phyloP scores from a whole-genome alignment of 2,797 vertebrate genomes.

The Falco rusticolus region DNA sequence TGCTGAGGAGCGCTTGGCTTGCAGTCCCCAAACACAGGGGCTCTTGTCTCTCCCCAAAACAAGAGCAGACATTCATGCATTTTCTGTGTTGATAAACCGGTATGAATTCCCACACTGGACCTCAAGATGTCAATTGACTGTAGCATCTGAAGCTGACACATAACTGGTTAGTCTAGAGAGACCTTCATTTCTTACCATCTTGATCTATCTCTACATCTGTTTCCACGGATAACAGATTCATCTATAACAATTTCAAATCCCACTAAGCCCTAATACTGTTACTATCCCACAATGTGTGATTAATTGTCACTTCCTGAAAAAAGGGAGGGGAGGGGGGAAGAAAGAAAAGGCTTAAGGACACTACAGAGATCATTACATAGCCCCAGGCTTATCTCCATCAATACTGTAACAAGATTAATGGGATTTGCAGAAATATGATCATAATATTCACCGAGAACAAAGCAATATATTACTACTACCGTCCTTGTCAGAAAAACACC shows the following conservation, averaged over 20 bases:
- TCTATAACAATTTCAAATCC: background rate
- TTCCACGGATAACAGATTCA: background rate
- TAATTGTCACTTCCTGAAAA: background rate
- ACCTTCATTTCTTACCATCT: background rate
- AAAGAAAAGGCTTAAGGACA: background rate
- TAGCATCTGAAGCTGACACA: background rate
- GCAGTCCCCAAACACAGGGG: background rate
- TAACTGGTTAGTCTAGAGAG: background rate
- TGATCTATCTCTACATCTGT: background rate
- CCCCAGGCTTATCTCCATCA: background rate
- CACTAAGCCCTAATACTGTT: background rate
- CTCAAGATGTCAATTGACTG: rapidly evolving
- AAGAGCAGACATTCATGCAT: background rate
- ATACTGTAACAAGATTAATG: background rate
- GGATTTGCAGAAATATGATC: background rate
- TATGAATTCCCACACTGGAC: background rate
- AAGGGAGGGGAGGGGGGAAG: rapidly evolving
- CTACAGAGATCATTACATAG: background rate
- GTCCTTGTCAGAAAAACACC: background rate
- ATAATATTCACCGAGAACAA: background rate
- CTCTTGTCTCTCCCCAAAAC: background rate
- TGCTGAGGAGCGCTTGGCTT: background rate
- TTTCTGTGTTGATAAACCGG: background rate
- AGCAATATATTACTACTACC: background rate
- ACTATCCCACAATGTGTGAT: background rate